Evolutionary conservation across 1,140 invertebrate genomes (phyloP).

Genomic region (Reticulitermes speratus): DNA sequence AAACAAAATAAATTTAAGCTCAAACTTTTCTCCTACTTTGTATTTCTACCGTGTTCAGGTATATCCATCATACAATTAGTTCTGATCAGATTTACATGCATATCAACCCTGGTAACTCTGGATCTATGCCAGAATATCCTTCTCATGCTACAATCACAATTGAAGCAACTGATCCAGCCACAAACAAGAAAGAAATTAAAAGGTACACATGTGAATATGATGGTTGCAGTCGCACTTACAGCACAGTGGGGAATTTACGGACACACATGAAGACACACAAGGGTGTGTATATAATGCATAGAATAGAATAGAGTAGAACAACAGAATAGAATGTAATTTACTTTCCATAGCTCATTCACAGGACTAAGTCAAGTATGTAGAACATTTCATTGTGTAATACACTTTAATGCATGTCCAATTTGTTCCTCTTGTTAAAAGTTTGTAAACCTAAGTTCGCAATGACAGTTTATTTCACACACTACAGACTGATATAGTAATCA

Average conservation of each 20-base stretch:
- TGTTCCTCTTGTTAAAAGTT: no score
- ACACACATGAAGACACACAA: constrained; percentile 96
- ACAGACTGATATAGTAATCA: no score
- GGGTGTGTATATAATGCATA: constrained; percentile 58
- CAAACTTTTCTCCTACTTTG: no score
- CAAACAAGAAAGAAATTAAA: constrained; percentile 63
- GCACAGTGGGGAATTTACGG: constrained; percentile 89
- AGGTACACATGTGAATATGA: constrained; percentile 86
- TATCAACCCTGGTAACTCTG: constrained; percentile 59
- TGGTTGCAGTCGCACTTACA: constrained; percentile 86
- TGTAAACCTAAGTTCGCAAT: no score
- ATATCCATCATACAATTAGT: constrained; percentile 66
- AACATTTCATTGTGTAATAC: no score
- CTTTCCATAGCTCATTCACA: no score
- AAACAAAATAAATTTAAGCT: no score
- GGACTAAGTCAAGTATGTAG: no score
- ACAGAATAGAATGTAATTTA: no score
- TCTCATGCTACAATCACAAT: constrained; percentile 66
- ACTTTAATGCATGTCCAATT: no score
- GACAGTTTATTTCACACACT: no score
- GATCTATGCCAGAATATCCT: constrained; percentile 61
- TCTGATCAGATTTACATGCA: constrained; percentile 69
- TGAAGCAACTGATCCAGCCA: constrained; percentile 62
- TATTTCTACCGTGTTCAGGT: constrained; percentile 48
- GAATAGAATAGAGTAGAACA: no score